These are phyloP conservation scores for Artibeus jamaicensis DNA, from an alignment of 2,797 vertebrate species.

Conservation along the genomic window DNA sequence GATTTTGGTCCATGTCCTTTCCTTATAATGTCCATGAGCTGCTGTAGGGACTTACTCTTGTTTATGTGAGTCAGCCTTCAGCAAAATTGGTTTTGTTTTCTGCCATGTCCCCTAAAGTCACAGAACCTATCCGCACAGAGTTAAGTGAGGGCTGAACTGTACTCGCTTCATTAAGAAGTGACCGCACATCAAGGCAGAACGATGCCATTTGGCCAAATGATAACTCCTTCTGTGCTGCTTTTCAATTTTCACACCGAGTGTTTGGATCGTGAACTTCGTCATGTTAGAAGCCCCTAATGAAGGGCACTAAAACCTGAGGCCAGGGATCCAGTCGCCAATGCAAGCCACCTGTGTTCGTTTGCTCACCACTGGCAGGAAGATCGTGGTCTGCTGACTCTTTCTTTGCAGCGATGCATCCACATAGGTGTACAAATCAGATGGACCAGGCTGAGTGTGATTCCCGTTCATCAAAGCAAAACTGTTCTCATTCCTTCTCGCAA, in stretches of 20 bases:
- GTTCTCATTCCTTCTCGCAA: not conserved
- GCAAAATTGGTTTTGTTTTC: not conserved
- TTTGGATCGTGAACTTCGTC: not conserved
- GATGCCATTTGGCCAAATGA: not conserved
- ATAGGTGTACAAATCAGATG: not conserved
- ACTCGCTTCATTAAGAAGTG: not conserved
- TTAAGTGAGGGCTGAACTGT: not conserved
- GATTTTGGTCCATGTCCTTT: not conserved
- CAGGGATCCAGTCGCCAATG: not conserved
- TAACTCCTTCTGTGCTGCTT: not conserved
- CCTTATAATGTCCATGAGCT: not conserved
- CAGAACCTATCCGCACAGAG: not conserved
- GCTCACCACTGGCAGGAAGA: not conserved
- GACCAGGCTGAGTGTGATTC: not conserved
- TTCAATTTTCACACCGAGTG: not conserved
- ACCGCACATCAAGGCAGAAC: not conserved
- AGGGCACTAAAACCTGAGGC: not conserved
- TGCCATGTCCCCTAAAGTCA: not conserved
- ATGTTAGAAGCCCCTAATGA: not conserved
- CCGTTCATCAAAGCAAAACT: not conserved
- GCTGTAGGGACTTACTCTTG: not conserved
- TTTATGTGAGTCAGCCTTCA: not conserved
- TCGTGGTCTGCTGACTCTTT: not conserved
- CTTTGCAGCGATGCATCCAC: not conserved
- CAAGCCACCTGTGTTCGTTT: not conserved